These are phyloP conservation scores for Neocrepidodera transversa DNA, from an alignment of 2,888 invertebrate species.

Conservation along the genomic window DNA sequence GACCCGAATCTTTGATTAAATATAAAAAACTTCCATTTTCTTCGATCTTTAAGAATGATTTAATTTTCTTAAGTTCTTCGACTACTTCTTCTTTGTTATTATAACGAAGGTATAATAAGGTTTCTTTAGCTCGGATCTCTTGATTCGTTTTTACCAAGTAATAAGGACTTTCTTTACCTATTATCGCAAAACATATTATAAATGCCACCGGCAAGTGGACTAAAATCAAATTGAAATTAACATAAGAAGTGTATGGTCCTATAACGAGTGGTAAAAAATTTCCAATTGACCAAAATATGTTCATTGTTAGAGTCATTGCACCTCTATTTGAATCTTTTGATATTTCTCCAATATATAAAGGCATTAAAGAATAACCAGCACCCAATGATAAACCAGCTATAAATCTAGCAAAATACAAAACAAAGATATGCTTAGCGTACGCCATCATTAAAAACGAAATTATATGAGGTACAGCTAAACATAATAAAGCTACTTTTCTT, in stretches of 20 bases:
- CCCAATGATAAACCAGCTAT: conserved; percentile 70
- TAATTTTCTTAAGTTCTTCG: conserved; percentile 60
- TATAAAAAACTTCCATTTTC: conserved; percentile 62
- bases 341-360: conserved; percentile 87
- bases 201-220: conserved; percentile 63
- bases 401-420: conserved; percentile 58
- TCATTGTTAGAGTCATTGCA: conserved; percentile 70
- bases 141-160: conserved; percentile 68
- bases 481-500: conserved; percentile 71
- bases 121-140: conserved; percentile 66
- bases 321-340: conserved; percentile 79
- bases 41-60: conserved; percentile 22
- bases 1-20: conserved; percentile 68
- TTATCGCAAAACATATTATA: conserved; percentile 63
- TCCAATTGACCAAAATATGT: conserved; percentile 73
- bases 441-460: conserved; percentile 42
- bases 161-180: conserved; percentile 83
- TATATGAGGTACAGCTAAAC: conserved; percentile 52
- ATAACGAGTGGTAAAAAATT: conserved; percentile 72
- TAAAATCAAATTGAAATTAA: conserved; percentile 64
- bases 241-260: conserved; percentile 75
- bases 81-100: conserved; percentile 68
- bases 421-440: conserved; percentile 40
- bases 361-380: conserved; percentile 74
- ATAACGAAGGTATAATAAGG: conserved; percentile 74